Evolutionary conservation across 2,797 vertebrate species (phyloP).

Genomic region (Petrocephalus schoutedeni): DNA sequence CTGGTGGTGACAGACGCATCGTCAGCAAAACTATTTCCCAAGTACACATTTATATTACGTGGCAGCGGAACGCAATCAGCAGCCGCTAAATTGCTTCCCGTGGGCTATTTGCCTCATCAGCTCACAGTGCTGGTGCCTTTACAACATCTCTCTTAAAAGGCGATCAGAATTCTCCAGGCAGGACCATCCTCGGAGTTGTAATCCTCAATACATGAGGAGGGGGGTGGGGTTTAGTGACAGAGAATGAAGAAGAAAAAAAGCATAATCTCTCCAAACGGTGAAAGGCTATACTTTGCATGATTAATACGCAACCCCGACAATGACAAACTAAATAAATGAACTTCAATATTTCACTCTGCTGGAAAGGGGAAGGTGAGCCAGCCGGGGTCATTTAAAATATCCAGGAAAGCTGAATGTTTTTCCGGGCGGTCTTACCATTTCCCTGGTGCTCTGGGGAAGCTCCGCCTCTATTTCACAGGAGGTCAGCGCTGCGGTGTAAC

Average conservation of each 20-base stretch:
- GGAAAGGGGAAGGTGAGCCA: neutral
- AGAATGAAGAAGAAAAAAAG: neutral
- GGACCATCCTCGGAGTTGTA: neutral
- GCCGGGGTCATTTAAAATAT: neutral
- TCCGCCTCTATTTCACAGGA: neutral
- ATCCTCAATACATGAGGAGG: neutral
- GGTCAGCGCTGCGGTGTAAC: neutral
- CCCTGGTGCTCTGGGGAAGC: neutral
- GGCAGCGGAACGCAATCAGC: constrained; percentile 34
- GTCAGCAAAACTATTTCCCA: constrained; percentile 4
- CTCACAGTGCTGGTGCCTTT: constrained; percentile 22
- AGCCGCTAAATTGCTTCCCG: constrained; percentile 38
- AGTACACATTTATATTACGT: constrained; percentile 13
- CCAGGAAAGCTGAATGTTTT: constrained; percentile 2
- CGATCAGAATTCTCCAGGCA: neutral
- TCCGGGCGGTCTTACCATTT: neutral
- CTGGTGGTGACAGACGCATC: neutral
- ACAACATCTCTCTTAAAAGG: neutral
- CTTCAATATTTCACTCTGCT: neutral
- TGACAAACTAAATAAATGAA: neutral
- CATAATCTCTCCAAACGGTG: neutral
- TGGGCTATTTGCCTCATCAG: constrained; percentile 26
- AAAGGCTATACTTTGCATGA: neutral
- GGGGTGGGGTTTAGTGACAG: neutral
- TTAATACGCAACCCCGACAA: neutral